Evolutionary conservation across 2,888 invertebrate species (phyloP), one percentile per base, ranked within the genome.

Genomic region (Melipona bicolor): DNA sequence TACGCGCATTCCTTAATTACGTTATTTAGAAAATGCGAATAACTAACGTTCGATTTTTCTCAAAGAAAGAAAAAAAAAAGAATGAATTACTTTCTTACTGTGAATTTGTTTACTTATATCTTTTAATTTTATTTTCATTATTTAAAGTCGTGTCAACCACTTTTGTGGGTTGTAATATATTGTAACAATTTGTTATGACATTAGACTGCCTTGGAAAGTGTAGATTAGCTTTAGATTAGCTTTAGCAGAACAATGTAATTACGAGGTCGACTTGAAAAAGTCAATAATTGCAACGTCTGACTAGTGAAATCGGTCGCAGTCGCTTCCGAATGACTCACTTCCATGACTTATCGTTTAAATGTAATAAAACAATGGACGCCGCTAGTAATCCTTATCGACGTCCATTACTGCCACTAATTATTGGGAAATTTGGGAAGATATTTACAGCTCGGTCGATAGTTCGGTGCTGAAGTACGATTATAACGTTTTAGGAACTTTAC

Each of bases 401-500:
- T 15, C n/a, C n/a, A 24, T 36, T 70, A 62, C 4, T 21, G 2
- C 24, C 4, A 50, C 2, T 19, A 52, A n/a, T 11, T 19, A 13
- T 17, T 15, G 24, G 4, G 21, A 52, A 77, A 71, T n/a, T 62
- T 15, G 52, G 36, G 61, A 24, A 36, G 43, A 71, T 11, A 27
- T 54, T 59, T 69, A 52, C 61, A 13, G 9, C 50, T 17, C 27
- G 27, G 21, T 21, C 36, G 52, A 43, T 71, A 71, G 4, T 4
- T 17, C 6, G 43, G 0, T 19, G 32, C 0, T 13, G 27, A n/a
- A 13, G 4, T 19, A 43, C 56, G 21, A 49, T 43, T 50, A 27
- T 13, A 61, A 52, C 21, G 59, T 32, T 64, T 56, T 64, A 71
- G 50, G 36, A 70, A 77, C 50, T 77, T 36, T 15, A 6, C 36